phyloP scores from a whole-genome alignment of 2,888 invertebrate genomes.

The Hirtodrosophila alboralis region DNA sequence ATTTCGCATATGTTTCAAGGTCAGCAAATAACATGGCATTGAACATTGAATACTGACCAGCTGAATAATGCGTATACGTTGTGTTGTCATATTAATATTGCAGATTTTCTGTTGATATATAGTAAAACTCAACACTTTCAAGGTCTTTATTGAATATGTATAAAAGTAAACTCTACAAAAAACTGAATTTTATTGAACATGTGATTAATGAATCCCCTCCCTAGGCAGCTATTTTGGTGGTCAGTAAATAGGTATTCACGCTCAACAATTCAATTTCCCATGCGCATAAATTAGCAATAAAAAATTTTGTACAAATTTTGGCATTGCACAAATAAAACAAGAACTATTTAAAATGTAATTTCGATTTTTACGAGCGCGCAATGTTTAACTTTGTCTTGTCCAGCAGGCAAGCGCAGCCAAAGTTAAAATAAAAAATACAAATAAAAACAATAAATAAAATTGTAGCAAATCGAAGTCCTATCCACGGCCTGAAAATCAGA shows the following conservation, averaged over 20 bases:
- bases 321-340: slow-evolving; percentile 47
- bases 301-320: slow-evolving; percentile 42
- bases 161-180: not conserved
- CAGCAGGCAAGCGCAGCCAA: not conserved
- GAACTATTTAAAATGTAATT: slow-evolving; percentile 79
- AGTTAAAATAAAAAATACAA: slow-evolving; percentile 21
- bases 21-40: slow-evolving; percentile 61
- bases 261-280: slow-evolving; percentile 55
- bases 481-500: slow-evolving; percentile 35
- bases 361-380: slow-evolving; percentile 56
- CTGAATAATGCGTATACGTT: slow-evolving; percentile 17
- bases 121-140: slow-evolving; percentile 3
- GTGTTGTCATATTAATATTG: not conserved
- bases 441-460: slow-evolving; percentile 75
- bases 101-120: slow-evolving; percentile 1
- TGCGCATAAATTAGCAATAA: slow-evolving; percentile 82
- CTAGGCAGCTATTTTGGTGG: slow-evolving; percentile 14
- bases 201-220: slow-evolving; percentile 15
- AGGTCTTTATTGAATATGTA: slow-evolving; percentile 12
- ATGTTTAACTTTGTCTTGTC: slow-evolving; percentile 43
- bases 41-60: slow-evolving; percentile 13
- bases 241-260: slow-evolving; percentile 1
- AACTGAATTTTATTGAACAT: not conserved
- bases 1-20: slow-evolving; percentile 59
- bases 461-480: slow-evolving; percentile 64